A percentile compares a stretch with the other conserved stretches of the same genome.
Conservation (phyloP, 2,113 vertebrate genomes). For the Lethenteron camtschaticum region DNA sequence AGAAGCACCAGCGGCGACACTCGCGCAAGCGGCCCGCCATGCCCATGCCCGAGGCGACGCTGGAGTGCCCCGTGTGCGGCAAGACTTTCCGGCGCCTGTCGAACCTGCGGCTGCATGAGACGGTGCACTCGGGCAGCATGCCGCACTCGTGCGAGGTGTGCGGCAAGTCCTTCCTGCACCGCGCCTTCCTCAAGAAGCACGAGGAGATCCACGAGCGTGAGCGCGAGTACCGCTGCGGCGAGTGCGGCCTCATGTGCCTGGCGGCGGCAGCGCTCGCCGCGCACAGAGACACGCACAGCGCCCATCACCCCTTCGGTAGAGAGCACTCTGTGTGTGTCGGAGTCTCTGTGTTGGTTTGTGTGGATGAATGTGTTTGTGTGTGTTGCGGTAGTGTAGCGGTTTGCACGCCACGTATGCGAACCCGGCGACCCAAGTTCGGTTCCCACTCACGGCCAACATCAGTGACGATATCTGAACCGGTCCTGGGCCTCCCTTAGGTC, state of each 20-base stretch:
- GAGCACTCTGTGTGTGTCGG: no score
- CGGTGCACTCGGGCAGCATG: conserved; percentile 1
- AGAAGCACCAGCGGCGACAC: conserved; percentile 11
- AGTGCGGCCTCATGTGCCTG: conserved; percentile 5
- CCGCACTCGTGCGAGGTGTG: background rate
- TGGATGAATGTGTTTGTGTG: no score
- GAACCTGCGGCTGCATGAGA: conserved; percentile 1
- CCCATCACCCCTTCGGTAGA: no score
- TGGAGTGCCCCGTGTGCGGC: conserved; percentile 2
- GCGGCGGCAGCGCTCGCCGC: background rate
- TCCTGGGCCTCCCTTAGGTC: no score
- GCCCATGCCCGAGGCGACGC: background rate
- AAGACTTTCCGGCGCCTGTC: conserved; percentile 1
- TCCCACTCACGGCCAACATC: no score
- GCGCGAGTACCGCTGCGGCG: background rate
- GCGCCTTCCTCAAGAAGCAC: conserved; percentile 2
- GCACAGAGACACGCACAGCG: background rate
- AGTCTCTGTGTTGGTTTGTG: no score
- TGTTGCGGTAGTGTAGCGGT: no score
- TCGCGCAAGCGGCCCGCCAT: conserved; percentile 8
- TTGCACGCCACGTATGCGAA: no score
- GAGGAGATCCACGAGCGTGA: conserved; percentile 1
- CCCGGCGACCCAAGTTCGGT: no score
- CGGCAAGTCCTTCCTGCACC: background rate
- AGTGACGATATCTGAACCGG: no score